Evolutionary conservation across 35 echinoderm and acorn worm species (phyloP), one percentile per base, ranked within the genome.

Genomic region (Eucidaris tribuloides): DNA sequence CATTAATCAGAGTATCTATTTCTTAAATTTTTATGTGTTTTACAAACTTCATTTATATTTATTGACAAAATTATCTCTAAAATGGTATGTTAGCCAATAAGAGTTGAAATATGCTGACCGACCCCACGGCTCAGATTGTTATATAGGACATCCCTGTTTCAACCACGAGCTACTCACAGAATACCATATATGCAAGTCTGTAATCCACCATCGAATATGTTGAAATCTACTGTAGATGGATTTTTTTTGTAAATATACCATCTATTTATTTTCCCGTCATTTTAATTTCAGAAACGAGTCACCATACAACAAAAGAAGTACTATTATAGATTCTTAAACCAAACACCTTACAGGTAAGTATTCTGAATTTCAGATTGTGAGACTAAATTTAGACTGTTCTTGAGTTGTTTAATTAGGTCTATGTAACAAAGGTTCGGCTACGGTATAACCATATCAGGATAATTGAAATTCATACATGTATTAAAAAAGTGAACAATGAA

Each of bases 311-410:
- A 44, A 22, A 84, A 65, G 30, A 63, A 84, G 11, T 84, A 84
- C 43, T 84, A 50, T 45, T 84, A 71, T 43, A 84, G 61, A 1
- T 25, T 48, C 56, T 34, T 84, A 20, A 27, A 23, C 9, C 11
- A 31, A 1, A 84, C 82, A 15, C 82, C 82, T 15, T 84, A 68
- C 82, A 84, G 82, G 82, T 84, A 84, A 62, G 20, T 32, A 24
- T 39, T 18, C 4, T 20, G 4, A 22, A 58, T 15, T 23, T 28
- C 31, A 7, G 14, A 29, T 15, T n/a, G 57, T 60, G 4, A 23
- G 57, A 29, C n/a, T n/a, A 60, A 23, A 60, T n/a, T n/a, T 60
- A 60, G n/a, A 60, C 0, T 76, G 35, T 13, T 38, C 70, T 42
- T 7, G 36, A 5, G 2, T 4, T 76, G 27, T 34, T 72, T 7